Conservation (phyloP, 2,113 vertebrate species). For the Apistogramma diplotaenia region DNA sequence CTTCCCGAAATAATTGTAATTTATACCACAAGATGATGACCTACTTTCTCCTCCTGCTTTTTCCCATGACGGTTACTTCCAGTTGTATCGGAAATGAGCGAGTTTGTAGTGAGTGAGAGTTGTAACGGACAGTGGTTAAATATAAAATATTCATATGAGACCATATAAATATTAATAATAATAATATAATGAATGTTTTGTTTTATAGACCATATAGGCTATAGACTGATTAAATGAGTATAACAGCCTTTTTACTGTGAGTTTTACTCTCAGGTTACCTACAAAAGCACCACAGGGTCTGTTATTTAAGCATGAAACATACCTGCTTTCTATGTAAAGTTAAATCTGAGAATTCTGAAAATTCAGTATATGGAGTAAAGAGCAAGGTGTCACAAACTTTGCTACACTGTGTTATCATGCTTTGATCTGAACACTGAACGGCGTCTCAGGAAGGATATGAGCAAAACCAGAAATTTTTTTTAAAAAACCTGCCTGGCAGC, state of each 20-base stretch:
- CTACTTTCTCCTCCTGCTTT: background rate
- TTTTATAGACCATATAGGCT: no score
- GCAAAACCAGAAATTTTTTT: background rate
- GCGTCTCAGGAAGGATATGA: background rate
- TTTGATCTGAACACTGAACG: background rate
- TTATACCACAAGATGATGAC: background rate
- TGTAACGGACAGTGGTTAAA: background rate
- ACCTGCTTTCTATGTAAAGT: background rate
- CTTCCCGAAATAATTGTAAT: background rate
- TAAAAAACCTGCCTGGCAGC: conserved; percentile 14
- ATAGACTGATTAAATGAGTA: background rate
- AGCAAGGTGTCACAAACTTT: background rate
- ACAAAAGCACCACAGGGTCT: background rate
- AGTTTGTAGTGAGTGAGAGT: background rate
- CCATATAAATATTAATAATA: background rate
- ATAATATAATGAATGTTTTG: background rate
- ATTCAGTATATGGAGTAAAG: background rate
- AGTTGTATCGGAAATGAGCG: background rate
- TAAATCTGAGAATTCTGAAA: background rate
- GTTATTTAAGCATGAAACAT: background rate
- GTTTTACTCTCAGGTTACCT: background rate
- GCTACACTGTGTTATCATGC: background rate
- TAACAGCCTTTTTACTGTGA: background rate
- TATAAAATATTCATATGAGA: background rate
- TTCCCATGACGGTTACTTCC: background rate